Base-by-base conservation (phyloP, 2,888 invertebrate genomes). In the Erebia ligea region DNA sequence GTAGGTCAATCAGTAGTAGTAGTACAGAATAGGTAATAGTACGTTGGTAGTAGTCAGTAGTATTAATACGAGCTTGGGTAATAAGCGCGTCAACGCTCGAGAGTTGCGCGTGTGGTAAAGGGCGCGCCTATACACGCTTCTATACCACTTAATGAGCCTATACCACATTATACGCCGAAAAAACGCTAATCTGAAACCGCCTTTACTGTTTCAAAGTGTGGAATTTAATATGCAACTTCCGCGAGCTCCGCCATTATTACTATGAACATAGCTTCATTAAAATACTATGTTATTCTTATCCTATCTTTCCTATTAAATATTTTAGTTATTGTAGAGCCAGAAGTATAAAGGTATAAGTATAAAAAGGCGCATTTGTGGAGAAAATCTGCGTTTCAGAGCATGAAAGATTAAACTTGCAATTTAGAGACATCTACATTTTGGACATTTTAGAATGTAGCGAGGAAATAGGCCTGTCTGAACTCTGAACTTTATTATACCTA, bases 231-330 rank as follows among this genome's bases (percentile, higher is more conserved):
- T 75, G 75, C 73, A 68, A 75, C 81, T 82, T 84, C 82, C 82
- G 81, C 62, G 69, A 66, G 70, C 74, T 73, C 75, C 54, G 21
- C 19, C 61, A 3, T 15, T 5, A 54, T 40, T 9, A 62, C 45
- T 65, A 42, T 25, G 48, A 52, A 52, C 25, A 65, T 64, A 64
- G 52, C 62, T 64, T 63, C 63, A 63, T 67, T 67, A 67, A 71
- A 71, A 64, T 34, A 66, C 76, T 79, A 80, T 84, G 84, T 85
- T 84, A 86, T 86, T 86, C 84, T 56, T 52, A 25, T 68, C 3
- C 17, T 56, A 42, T 56, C 40, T 21, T 61, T 17, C 42, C 61
- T 17, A 61, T 59, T 59, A 40, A 58, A 15, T 64, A 50, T 21
- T 45, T 50, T 64, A n/a, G n/a, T 15, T 34, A 63, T 15, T 34